phyloP scores from a whole-genome alignment of 2,113 vertebrate genomes.

The Daboia siamensis region DNA sequence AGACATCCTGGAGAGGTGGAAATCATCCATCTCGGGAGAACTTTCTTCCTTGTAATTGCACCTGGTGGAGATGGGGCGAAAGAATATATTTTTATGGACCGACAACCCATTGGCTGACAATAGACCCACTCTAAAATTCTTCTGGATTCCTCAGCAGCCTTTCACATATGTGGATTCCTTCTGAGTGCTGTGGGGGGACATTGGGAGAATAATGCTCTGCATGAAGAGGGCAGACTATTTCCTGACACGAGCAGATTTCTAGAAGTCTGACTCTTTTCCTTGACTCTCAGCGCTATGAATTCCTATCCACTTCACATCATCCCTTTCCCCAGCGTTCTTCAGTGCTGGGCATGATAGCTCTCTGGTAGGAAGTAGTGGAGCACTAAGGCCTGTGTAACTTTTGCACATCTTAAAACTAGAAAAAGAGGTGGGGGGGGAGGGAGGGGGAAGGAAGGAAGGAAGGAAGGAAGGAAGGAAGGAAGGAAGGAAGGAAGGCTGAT shows the following conservation, averaged over 20 bases:
- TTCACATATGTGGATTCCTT: not conserved
- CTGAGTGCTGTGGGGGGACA: not conserved
- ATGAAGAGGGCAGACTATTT: not conserved
- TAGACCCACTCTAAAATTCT: not conserved
- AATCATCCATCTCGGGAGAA: not conserved
- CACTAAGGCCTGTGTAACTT: no score
- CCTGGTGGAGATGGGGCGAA: not conserved
- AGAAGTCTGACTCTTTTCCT: not conserved
- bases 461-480: not conserved
- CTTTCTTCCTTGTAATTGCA: not conserved
- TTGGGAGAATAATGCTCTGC: not conserved
- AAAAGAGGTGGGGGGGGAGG: not conserved
- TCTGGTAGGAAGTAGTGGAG: not conserved
- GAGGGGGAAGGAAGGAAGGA: no score
- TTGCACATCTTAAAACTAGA: fast-evolving
- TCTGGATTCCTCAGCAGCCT: not conserved
- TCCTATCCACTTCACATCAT: not conserved
- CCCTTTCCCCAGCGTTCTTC: not conserved
- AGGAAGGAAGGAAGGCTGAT: not conserved
- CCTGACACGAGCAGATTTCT: not conserved
- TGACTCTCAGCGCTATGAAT: not conserved
- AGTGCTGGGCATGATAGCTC: not conserved
- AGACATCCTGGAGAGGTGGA: not conserved
- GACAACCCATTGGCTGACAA: not conserved
- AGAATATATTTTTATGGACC: not conserved